Conservation (phyloP, 2,113 vertebrate genomes). For the Mirza zaza region DNA sequence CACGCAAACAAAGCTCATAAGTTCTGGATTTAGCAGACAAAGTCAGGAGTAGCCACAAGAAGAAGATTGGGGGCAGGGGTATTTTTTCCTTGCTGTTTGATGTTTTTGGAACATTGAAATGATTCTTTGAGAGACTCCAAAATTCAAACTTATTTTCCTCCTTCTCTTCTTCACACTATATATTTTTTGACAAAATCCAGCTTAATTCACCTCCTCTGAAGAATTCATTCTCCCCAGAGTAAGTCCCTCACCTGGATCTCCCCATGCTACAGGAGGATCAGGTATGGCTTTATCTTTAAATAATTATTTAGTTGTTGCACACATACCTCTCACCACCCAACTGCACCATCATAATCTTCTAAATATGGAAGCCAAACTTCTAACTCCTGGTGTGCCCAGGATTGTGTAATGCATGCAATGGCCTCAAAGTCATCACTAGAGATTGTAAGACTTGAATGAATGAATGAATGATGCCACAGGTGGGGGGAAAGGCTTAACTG, state of each 20-base stretch:
- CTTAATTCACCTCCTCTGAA: background rate
- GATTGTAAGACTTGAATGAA: background rate
- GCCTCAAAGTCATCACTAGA: background rate
- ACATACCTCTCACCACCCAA: background rate
- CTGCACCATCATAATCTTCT: background rate
- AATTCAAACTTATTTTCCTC: background rate
- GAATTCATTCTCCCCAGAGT: background rate
- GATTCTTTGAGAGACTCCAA: background rate
- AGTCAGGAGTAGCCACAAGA: background rate
- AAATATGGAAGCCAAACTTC: background rate
- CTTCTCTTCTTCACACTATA: background rate
- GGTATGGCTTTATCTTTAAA: background rate
- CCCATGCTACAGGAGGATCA: accelerated
- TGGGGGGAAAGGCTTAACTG: background rate
- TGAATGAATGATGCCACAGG: background rate
- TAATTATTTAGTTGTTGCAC: background rate
- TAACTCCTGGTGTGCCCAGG: too few species aligned
- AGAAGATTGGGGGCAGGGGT: background rate
- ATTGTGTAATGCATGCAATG: background rate
- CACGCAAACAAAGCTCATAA: accelerated
- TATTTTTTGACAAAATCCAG: background rate
- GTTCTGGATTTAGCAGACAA: background rate
- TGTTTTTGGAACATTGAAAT: background rate
- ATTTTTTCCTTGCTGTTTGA: background rate
- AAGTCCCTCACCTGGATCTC: background rate